phyloP scores from a whole-genome alignment of 2,888 invertebrate species.

The Anorthoa munda region DNA sequence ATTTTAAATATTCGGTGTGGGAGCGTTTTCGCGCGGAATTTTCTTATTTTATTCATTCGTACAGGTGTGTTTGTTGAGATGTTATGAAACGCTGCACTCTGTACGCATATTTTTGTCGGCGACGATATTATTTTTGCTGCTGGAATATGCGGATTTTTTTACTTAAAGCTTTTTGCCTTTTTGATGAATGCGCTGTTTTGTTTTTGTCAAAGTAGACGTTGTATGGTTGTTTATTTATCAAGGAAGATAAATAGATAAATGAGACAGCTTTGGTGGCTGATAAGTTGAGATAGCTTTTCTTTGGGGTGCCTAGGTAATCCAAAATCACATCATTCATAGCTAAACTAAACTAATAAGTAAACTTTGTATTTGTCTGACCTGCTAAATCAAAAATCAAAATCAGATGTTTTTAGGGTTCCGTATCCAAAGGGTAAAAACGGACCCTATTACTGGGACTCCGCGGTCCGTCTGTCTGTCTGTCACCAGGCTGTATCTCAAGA shows the following conservation, averaged over 20 bases:
- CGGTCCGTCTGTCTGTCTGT: too few species aligned
- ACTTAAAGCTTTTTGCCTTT: conserved; percentile 10
- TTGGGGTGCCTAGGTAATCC: not conserved
- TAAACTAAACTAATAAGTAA: too few species aligned
- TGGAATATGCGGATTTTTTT: conserved; percentile 32
- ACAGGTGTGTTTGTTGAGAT: conserved; percentile 62
- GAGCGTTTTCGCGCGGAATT: conserved; percentile 66
- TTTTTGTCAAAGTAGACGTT: conserved; percentile 9
- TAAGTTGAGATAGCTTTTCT: not conserved
- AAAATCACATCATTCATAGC: too few species aligned
- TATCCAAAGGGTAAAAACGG: too few species aligned
- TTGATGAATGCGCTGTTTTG: conserved; percentile 22
- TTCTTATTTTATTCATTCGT: conserved; percentile 70
- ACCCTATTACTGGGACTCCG: too few species aligned
- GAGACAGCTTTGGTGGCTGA: too few species aligned
- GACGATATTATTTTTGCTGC: conserved; percentile 45
- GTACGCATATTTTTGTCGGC: conserved; percentile 37
- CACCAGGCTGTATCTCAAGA: too few species aligned
- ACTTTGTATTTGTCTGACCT: too few species aligned
- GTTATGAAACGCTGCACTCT: conserved; percentile 61
- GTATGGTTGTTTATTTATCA: not conserved
- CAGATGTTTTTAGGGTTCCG: too few species aligned
- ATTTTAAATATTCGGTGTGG: conserved; percentile 79
- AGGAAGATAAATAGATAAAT: not conserved
- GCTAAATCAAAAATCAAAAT: too few species aligned